Base-by-base conservation (phyloP, 1,140 invertebrate species). In the Papilio polytes region DNA sequence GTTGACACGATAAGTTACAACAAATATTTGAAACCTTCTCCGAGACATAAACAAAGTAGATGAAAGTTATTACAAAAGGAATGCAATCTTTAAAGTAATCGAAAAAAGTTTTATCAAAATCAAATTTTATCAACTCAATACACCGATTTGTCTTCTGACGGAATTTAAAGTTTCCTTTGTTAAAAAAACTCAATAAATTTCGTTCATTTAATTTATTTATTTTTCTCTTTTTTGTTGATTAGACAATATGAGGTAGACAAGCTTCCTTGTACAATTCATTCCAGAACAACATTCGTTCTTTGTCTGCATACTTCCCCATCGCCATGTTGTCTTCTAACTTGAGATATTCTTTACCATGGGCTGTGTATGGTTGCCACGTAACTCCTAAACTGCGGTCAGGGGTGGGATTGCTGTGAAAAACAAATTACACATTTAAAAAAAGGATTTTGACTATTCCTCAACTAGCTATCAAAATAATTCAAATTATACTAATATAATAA, bases 221-320 rank as follows among this genome's bases (percentile, higher is more conserved):
- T 8, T 26, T 22, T 63, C 2, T 10, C 3, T 63, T 31, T 59
- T 70, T 36, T 70, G 3, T 31, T 70, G 13, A 63, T 31, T 70
- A 70, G 4, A 63, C 51, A 2, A 90, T 90, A 59, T 83, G 81
- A 46, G 87, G 84, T 10, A 89, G 53, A 0, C 88, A 85, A 18
- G 87, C 85, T 81, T 90, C 90, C 13, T 82, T 78, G 44, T 90
- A 92, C 20, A 93, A 48, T 76, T 88, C 79, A 63, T 92, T 83
- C 90, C 90, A 93, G 36, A 93, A 90, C 20, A 90, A 84, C 2
- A 89, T 85, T 78, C 88, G 84, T 12, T 86, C 80, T 53, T 81
- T 82, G 12, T 91, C 87, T 10, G 88, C 83, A 74, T 84, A 89
- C 20, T 74, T 22, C 12, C 85, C 85, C 9, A 85, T 31, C 2